These are phyloP conservation scores for Drosophila algonquin DNA, from an alignment of 2,888 invertebrate genomes.

Conservation along the genomic window DNA sequence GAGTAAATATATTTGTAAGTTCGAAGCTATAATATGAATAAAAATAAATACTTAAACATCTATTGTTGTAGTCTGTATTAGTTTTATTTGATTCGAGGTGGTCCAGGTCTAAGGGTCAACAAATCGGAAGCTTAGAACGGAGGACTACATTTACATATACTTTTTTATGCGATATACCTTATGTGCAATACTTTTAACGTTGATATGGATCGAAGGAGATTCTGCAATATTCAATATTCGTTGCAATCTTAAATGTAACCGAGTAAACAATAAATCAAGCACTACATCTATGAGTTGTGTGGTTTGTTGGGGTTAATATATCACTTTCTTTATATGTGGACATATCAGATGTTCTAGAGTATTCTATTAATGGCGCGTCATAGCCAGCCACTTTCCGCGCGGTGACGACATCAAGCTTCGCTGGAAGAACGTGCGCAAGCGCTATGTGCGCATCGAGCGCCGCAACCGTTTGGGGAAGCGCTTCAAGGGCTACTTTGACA, in stretches of 20 bases:
- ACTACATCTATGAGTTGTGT: background rate
- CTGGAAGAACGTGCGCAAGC: slow-evolving; percentile 81
- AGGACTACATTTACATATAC: slow-evolving; percentile 1
- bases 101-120: background rate
- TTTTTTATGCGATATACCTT: background rate
- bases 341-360: background rate
- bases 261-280: background rate
- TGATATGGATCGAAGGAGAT: slow-evolving; percentile 35
- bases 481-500: slow-evolving; percentile 81
- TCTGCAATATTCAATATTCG: background rate
- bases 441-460: slow-evolving; percentile 76
- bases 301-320: background rate
- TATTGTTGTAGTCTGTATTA: slow-evolving; percentile 5
- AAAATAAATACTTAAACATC: slow-evolving; percentile 39
- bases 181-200: slow-evolving; percentile 42
- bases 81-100: background rate
- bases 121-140: slow-evolving; percentile 5
- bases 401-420: slow-evolving; percentile 79
- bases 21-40: slow-evolving; percentile 11
- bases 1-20: slow-evolving; percentile 16
- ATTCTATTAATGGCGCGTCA: slow-evolving; percentile 74
- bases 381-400: slow-evolving; percentile 72
- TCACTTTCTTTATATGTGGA: background rate
- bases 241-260: background rate
- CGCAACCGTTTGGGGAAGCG: slow-evolving; percentile 76